Evolutionary conservation across 2,797 vertebrate genomes (phyloP), one percentile per base, ranked within the genome.

Genomic region (Acipenser ruthenus): DNA sequence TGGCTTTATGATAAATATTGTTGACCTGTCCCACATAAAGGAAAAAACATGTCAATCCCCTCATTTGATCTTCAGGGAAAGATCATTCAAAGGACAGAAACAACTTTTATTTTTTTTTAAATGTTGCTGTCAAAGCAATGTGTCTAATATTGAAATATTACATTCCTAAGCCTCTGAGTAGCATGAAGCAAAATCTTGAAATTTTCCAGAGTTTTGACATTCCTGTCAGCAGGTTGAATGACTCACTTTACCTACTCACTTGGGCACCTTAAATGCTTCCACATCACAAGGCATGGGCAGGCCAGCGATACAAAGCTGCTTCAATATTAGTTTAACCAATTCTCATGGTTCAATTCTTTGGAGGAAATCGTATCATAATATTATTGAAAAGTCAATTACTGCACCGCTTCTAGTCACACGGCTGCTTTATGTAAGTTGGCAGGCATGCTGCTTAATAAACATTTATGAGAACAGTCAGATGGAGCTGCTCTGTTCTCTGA

Each of bases 401-500:
- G 63, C 7, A 0, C 62, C 12, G 56, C 65, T 63, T 68, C 63
- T 69, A 62, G 60, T 62, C 60, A 67, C 70, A 60, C 75, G 77
- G 75, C 76, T 75, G 73, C 71, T 78, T 76, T 67, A 78, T 73
- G 65, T 64, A 73, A 75, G 71, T 65, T 63, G 58, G 75, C 1
- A 66, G 71, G 68, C 84, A 70, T 60, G 1, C 58, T 70, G 67
- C 77, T 73, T 79, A 83, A 79, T 83, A 80, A 86, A 76, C 84
- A 80, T 80, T 80, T 78, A 78, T 68, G 79, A 79, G 74, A 58
- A 74, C 59, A 61, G 0, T 76, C 72, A 73, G 6, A 73, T 66
- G 65, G 67, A 76, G 74, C 12, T 0, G 58, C 73, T 68, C 75
- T 74, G 76, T 80, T 77, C 72, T 77, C 62, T 0, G 23, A 78